phyloP scores from a whole-genome alignment of 1,140 invertebrate genomes.

The Pteromalus puparum region DNA sequence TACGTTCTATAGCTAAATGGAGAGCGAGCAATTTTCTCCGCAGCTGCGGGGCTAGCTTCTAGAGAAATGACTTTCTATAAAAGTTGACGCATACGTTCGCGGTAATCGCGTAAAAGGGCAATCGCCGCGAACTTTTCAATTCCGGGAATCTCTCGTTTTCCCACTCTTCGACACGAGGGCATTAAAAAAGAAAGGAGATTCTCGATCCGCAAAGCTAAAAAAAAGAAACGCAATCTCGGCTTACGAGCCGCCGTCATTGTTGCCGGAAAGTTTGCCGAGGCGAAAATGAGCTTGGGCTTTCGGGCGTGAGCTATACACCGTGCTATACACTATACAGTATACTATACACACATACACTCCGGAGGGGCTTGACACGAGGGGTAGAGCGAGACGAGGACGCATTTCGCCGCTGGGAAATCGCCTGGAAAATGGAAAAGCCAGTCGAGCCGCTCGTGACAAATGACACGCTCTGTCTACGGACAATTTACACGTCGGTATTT shows the following conservation, averaged over 20 bases:
- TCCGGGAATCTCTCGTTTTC: neutral
- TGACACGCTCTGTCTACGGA: conserved; percentile 57
- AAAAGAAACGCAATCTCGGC: neutral
- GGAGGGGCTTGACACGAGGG: conserved; percentile 26
- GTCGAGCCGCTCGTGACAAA: conserved; percentile 70
- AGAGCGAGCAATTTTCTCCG: conserved; percentile 4
- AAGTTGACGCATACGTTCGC: neutral
- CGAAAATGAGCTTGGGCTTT: conserved; percentile 65
- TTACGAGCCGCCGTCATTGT: neutral
- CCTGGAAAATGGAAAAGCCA: conserved; percentile 75
- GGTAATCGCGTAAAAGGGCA: neutral
- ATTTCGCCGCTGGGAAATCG: conserved; percentile 68
- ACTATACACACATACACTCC: no score
- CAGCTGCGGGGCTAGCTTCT: neutral
- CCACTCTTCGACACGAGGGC: no score
- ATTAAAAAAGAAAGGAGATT: neutral
- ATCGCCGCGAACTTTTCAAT: neutral
- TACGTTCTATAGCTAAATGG: neutral
- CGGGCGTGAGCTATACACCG: conserved; percentile 22
- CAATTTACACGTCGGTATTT: conserved; percentile 50
- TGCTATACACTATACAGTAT: no score
- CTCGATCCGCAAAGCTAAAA: no score
- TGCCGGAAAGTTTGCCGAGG: conserved; percentile 51
- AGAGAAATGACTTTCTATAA: conserved; percentile 32
- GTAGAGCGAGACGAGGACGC: conserved; percentile 25